Conservation (phyloP, 2,113 vertebrate genomes). For the Syrrhaptes paradoxus region DNA sequence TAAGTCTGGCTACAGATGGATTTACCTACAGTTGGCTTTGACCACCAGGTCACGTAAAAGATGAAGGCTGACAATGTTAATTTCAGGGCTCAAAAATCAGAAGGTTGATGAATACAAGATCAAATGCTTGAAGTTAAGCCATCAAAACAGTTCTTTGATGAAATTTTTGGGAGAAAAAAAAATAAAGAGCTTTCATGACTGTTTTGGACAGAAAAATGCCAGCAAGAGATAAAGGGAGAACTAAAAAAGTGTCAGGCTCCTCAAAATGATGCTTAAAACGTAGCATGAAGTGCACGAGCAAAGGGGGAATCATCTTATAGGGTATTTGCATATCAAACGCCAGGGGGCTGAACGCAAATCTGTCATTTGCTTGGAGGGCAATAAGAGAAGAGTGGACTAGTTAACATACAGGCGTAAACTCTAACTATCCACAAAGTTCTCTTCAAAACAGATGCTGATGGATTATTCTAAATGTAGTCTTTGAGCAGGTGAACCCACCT, state of each 20-base stretch:
- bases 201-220: background rate
- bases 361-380: background rate
- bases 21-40: background rate
- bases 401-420: background rate
- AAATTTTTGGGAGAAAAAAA: background rate
- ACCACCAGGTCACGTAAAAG: background rate
- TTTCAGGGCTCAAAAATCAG: constrained; percentile 11
- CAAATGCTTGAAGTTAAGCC: constrained; percentile 19
- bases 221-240: background rate
- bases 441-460: background rate
- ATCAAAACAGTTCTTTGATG: background rate
- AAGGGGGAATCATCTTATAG: background rate
- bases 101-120: constrained; percentile 14
- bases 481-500: background rate
- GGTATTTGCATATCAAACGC: constrained; percentile 33
- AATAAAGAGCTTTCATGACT: background rate
- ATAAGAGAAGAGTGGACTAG: background rate
- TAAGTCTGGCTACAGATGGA: background rate
- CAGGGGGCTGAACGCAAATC: constrained; percentile 10
- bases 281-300: background rate
- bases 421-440: background rate
- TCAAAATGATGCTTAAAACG: constrained; percentile 5
- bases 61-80: background rate
- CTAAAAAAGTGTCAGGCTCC: background rate
- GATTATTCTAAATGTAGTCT: background rate